Evolutionary conservation across 2,113 vertebrate genomes (phyloP), one percentile per base, ranked within the genome.

Genomic region (Nerophis ophidion): DNA sequence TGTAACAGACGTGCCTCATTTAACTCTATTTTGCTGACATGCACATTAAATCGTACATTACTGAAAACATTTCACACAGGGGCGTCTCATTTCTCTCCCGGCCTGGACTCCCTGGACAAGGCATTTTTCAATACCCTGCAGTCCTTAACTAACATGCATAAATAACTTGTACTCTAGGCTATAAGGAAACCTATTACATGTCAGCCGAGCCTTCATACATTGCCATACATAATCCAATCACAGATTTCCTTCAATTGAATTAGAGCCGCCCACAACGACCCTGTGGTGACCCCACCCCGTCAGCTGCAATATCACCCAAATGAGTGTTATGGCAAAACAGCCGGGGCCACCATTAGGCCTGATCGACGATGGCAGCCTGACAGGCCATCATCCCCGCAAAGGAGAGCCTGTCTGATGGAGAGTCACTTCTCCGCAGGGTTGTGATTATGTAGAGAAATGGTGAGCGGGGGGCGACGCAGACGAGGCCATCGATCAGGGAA

Each of bases 401-500:
- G 65, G 61, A 63, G 72, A 78, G 66, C 59, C 17, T 51, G 69
- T 63, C 71, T 85, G 80, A 87, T 81, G 69, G 74, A 81, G 77
- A 77, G 73, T 72, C 57, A 48, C 69, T 74, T 71, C 76, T 84
- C 73, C 16, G 35, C 57, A 44, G 74, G 69, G 47, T 61, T 80
- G 81, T 85, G 80, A 83, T 85, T 84, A 84, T 66, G 65, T 53
- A 50, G 75, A 85, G 75, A 75, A 84, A 85, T 75, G 68, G 57
- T 55, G 62, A 75, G 72, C 58, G 45, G 65, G 65, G 69, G 72
- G 72, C 14, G 55, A 35, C 15, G 68, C 48, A 56, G 70, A 84
- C 57, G 12, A 64, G 79, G 61, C 63, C 49, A 85, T 85, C 65
- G 62, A 74, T 85, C 80, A 84, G 57, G 26, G 52, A 17, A 53